Evolutionary conservation across 2,888 invertebrate species (phyloP).

Genomic region (Thymelicus lineola): DNA sequence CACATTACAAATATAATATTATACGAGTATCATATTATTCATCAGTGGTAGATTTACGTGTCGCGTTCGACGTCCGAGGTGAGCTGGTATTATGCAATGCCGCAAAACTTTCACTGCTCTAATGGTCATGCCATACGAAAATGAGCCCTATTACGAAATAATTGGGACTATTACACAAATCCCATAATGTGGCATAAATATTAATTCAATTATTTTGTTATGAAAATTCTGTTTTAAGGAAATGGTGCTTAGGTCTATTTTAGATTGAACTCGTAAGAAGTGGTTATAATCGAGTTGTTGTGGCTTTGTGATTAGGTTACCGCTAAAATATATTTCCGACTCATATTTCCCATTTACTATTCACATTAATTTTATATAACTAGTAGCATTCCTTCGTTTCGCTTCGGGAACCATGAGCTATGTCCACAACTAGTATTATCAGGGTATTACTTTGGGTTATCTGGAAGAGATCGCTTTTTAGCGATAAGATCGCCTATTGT

Average conservation of each 20-base stretch:
- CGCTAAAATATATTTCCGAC: constrained; percentile 12
- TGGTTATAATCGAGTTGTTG: background rate
- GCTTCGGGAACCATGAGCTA: too few species aligned
- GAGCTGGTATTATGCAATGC: constrained; percentile 69
- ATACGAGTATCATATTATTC: background rate
- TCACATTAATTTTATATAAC: background rate
- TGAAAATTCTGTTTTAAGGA: constrained; percentile 1
- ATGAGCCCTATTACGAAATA: constrained; percentile 47
- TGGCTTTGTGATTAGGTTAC: constrained; percentile 26
- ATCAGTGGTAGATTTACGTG: constrained; percentile 12
- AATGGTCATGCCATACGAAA: constrained; percentile 51
- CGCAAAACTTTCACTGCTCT: constrained; percentile 74
- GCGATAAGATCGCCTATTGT: too few species aligned
- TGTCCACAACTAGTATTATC: too few species aligned
- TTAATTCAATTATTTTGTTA: constrained; percentile 5
- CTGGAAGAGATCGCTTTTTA: too few species aligned
- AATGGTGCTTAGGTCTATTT: background rate
- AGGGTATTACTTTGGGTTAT: too few species aligned
- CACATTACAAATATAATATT: background rate
- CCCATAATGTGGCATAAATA: background rate
- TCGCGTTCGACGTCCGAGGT: constrained; percentile 61
- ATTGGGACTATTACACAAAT: constrained; percentile 8
- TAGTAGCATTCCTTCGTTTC: background rate
- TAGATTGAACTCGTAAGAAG: background rate
- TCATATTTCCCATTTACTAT: constrained; percentile 3